Conservation (phyloP, 2,113 vertebrate species). For the Orcinus orca region DNA sequence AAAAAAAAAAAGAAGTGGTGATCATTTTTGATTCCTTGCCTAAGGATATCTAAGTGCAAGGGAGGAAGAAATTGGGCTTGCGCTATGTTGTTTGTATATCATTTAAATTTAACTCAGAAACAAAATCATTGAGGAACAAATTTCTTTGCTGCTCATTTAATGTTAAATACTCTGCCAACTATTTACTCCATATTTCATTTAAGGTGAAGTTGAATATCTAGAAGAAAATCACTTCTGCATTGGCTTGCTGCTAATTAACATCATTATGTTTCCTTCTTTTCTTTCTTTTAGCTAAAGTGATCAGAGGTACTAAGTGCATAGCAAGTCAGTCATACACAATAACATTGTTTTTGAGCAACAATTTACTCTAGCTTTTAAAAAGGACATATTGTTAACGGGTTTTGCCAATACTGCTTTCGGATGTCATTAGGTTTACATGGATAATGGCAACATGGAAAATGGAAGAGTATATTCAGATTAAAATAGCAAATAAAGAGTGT, state of each 20-base stretch:
- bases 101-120: slow-evolving; percentile 39
- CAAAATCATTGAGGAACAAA: slow-evolving; percentile 5
- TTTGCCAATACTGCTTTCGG: slow-evolving; percentile 68
- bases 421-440: slow-evolving; percentile 74
- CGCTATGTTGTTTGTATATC: not conserved
- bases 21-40: slow-evolving; percentile 4
- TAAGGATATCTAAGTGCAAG: not conserved
- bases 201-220: slow-evolving; percentile 62
- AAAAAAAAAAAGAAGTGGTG: not conserved
- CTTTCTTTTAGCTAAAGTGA: slow-evolving; percentile 70
- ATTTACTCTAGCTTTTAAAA: slow-evolving; percentile 69
- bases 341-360: slow-evolving; percentile 66
- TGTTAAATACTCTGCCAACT: slow-evolving; percentile 28
- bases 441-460: slow-evolving; percentile 56
- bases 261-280: slow-evolving; percentile 48
- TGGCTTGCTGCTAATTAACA: slow-evolving; percentile 63
- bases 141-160: slow-evolving; percentile 52
- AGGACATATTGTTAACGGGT: slow-evolving; percentile 79
- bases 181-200: slow-evolving; percentile 65
- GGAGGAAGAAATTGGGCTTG: not conserved
- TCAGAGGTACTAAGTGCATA: slow-evolving; percentile 67
- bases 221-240: slow-evolving; percentile 54
- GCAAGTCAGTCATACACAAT: slow-evolving; percentile 60
- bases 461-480: slow-evolving; percentile 65
- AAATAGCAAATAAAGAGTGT: slow-evolving; percentile 66